Percentiles rank a stretch among this genome's conserved stretches.
Evolutionary conservation across 2,113 vertebrate genomes (phyloP).

Genomic region (Tychaedon coryphoeus): DNA sequence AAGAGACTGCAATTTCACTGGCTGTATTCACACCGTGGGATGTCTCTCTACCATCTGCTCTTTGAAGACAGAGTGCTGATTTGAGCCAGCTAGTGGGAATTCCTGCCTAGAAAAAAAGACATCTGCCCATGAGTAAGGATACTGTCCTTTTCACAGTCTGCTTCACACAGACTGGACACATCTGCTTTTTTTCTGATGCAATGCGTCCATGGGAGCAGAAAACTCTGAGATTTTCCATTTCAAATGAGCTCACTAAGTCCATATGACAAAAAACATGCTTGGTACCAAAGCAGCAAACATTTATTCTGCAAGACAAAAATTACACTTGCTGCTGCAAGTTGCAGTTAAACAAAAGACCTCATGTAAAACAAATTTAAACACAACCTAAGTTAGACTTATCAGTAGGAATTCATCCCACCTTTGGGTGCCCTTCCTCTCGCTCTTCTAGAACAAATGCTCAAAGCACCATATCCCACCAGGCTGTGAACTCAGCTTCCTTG

Average conservation of each 20-base stretch:
- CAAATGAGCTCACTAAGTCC: not conserved
- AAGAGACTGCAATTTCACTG: not conserved
- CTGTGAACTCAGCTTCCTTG: not conserved
- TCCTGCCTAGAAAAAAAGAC: not conserved
- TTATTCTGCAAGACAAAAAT: not conserved
- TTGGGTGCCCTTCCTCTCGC: not conserved
- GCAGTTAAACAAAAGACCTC: not conserved
- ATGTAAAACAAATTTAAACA: not conserved
- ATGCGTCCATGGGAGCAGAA: not conserved
- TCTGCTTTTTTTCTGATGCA: not conserved
- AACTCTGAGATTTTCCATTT: not conserved
- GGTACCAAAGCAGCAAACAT: not conserved
- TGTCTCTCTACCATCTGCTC: not conserved
- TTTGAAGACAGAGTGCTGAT: not conserved
- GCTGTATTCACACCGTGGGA: not conserved
- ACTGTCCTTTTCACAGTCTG: not conserved
- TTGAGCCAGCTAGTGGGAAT: not conserved
- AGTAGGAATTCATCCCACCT: not conserved
- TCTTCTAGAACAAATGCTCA: not conserved
- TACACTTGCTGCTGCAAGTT: not conserved
- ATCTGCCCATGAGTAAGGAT: not conserved
- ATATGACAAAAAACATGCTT: not conserved
- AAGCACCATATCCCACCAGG: not conserved
- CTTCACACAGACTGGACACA: not conserved
- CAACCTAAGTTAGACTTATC: not conserved